Percentiles rank a stretch among this genome's conserved stretches.
Evolutionary conservation across 2,113 vertebrate species (phyloP).

Genomic region (Vulpes lagopus): DNA sequence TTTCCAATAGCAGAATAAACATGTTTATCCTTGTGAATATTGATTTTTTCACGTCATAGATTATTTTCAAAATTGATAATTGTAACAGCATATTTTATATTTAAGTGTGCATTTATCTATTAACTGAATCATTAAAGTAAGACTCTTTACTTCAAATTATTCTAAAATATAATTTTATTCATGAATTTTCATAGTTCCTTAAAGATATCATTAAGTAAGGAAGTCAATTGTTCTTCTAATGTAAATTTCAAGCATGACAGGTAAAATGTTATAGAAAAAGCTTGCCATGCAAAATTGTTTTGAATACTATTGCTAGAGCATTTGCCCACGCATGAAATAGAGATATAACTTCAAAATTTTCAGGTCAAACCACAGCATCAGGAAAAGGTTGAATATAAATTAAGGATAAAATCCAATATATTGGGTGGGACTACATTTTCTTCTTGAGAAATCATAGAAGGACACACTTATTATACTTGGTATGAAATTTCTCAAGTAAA

Average conservation of each 20-base stretch:
- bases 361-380: neutral
- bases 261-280: slow-evolving; percentile 20
- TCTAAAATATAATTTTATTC: slow-evolving; percentile 53
- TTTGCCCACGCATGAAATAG: neutral
- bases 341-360: slow-evolving; percentile 45
- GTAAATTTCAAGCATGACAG: slow-evolving; percentile 51
- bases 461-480: neutral
- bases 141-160: neutral
- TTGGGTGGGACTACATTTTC: slow-evolving; percentile 19
- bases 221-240: slow-evolving; percentile 29
- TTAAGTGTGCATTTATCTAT: neutral
- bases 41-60: neutral
- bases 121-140: neutral
- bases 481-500: slow-evolving; percentile 51
- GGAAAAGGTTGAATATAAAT: slow-evolving; percentile 57
- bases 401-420: neutral
- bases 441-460: slow-evolving; percentile 49
- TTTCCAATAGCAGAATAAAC: neutral
- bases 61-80: neutral
- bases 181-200: neutral
- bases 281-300: neutral
- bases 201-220: slow-evolving; percentile 17
- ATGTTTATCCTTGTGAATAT: neutral
- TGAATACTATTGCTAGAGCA: neutral
- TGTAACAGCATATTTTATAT: neutral